Conservation (phyloP, 2,113 vertebrate species). For the Pangasianodon gigas region DNA sequence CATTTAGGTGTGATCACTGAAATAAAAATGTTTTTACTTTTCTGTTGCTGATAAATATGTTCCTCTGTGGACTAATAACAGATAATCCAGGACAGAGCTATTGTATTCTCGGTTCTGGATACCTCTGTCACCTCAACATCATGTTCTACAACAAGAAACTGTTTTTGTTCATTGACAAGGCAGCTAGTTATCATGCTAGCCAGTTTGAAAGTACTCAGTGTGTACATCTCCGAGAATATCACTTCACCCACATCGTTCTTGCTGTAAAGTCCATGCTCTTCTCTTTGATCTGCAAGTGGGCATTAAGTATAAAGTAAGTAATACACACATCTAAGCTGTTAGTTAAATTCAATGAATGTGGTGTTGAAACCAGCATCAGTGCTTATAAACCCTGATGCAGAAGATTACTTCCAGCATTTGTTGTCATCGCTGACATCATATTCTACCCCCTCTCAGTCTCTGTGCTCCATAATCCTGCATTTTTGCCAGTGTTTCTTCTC, state of each 20-base stretch:
- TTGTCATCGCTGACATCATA: not conserved
- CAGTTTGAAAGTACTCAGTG: not conserved
- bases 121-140: not conserved
- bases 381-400: too few relatives aligned
- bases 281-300: not conserved
- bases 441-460: not conserved
- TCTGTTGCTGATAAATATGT: not conserved
- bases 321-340: not conserved
- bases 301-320: not conserved
- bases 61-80: not conserved
- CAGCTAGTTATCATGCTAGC: not conserved
- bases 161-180: not conserved
- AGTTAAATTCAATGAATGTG: not conserved
- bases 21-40: not conserved
- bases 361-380: not conserved
- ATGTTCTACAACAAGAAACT: not conserved
- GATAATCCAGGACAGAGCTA: not conserved
- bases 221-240: not conserved
- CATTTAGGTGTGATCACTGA: not conserved
- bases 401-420: not conserved
- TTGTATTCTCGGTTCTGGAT: not conserved
- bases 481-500: slow-evolving; percentile 12
- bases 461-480: slow-evolving; percentile 4
- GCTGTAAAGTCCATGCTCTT: not conserved
- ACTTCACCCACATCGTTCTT: not conserved